Conservation (phyloP, 2,797 vertebrate species). For the Malurus splendens region DNA sequence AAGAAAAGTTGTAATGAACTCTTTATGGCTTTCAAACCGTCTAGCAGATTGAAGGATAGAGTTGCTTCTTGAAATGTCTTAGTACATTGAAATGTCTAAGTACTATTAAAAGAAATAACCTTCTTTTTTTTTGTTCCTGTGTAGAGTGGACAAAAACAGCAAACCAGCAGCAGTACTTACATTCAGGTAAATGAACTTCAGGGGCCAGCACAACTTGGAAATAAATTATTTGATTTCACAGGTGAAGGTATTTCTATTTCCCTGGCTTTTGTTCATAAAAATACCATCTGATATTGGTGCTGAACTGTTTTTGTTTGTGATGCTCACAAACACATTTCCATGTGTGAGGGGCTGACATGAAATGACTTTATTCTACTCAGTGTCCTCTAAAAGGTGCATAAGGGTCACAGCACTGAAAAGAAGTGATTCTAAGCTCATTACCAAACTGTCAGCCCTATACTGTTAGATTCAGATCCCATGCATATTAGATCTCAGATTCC, state of each 20-base stretch:
- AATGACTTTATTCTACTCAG: neutral
- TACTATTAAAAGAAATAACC: too few species aligned
- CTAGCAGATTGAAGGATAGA: neutral
- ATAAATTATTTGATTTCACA: neutral
- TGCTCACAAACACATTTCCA: neutral
- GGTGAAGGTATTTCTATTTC: neutral
- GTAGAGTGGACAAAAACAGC: constrained; percentile 19
- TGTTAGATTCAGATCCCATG: neutral
- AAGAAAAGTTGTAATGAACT: neutral
- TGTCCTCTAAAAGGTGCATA: neutral
- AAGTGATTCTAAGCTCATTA: neutral
- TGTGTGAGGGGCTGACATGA: neutral
- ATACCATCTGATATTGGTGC: neutral
- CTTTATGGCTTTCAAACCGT: neutral
- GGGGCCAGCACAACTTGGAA: neutral
- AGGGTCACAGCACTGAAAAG: neutral
- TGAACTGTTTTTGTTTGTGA: neutral
- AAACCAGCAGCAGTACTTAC: neutral
- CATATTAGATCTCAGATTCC: neutral
- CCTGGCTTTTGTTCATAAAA: neutral
- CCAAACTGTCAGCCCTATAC: neutral
- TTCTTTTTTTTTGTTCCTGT: neutral
- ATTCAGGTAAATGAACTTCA: neutral
- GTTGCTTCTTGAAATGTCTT: neutral
- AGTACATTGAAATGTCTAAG: neutral